A percentile compares a stretch with the other conserved stretches of the same genome.
Conservation (phyloP, 1,140 invertebrate genomes). For the Whitmania pigra region DNA sequence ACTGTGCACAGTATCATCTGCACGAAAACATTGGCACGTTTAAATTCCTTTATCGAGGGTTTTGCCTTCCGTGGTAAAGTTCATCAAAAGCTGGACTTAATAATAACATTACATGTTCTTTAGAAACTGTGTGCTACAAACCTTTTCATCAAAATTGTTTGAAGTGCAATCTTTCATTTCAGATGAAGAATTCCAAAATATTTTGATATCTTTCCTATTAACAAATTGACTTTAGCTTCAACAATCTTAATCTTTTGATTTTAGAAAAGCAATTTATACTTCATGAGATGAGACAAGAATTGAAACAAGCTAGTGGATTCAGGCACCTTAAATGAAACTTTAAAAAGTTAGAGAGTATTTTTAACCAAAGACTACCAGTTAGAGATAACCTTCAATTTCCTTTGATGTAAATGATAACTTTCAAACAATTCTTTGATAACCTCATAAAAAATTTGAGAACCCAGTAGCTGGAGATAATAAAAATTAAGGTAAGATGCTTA, state of each 20-base stretch:
- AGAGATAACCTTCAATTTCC: too few species aligned
- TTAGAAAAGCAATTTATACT: not conserved
- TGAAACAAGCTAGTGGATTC: not conserved
- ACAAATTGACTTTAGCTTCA: not conserved
- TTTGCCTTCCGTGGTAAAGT: not conserved
- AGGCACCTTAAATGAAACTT: not conserved
- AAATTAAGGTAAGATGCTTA: too few species aligned
- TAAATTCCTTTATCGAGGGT: not conserved
- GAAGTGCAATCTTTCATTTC: not conserved
- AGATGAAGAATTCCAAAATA: not conserved
- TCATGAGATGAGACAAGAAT: not conserved
- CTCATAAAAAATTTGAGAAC: constrained; percentile 2
- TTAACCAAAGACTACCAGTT: too few species aligned
- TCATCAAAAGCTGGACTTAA: not conserved
- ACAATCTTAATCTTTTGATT: too few species aligned
- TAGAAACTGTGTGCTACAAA: constrained; percentile 1
- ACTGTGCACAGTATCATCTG: constrained; percentile 9
- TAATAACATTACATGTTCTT: not conserved
- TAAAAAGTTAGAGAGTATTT: too few species aligned
- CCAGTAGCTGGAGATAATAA: not conserved
- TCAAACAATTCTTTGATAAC: not conserved
- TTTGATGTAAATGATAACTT: not conserved
- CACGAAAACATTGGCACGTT: not conserved
- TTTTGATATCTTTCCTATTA: constrained; percentile 3
- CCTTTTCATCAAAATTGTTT: not conserved